These are phyloP conservation scores for Aphidoletes aphidimyza DNA, from an alignment of 2,888 invertebrate species.

Conservation along the genomic window DNA sequence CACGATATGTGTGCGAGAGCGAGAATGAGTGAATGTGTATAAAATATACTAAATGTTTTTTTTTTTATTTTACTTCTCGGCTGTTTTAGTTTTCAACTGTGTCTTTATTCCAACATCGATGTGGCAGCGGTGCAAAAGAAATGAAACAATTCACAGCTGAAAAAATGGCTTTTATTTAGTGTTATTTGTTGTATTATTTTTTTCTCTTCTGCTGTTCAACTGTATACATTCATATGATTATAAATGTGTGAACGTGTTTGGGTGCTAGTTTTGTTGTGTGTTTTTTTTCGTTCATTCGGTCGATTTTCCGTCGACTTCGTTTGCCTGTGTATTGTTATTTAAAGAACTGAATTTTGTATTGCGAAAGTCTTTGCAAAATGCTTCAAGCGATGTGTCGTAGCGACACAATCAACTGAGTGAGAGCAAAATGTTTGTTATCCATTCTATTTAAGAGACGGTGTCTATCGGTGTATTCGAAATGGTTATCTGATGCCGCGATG, in stretches of 20 bases:
- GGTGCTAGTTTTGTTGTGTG: not conserved
- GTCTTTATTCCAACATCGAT: not conserved
- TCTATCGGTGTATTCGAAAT: not conserved
- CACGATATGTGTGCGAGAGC: not conserved
- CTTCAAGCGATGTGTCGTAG: not conserved
- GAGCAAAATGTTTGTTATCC: conserved; percentile 20
- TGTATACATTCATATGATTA: conserved; percentile 22
- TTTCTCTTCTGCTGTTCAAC: not conserved
- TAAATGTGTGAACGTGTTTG: conserved; percentile 22
- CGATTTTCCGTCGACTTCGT: not conserved
- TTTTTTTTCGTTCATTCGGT: not conserved
- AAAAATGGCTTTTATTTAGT: not conserved
- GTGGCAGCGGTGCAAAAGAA: conserved; percentile 18
- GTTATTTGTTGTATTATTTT: not conserved
- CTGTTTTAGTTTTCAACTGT: not conserved
- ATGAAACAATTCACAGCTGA: not conserved
- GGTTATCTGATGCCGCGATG: not conserved
- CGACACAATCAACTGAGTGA: too few species aligned
- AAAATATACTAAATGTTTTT: too few species aligned
- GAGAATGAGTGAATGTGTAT: conserved; percentile 9
- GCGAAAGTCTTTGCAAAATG: not conserved
- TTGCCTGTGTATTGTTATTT: conserved; percentile 27
- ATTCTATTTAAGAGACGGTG: not conserved
- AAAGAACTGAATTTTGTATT: conserved; percentile 26
- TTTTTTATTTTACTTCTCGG: too few species aligned